Percentiles rank a stretch among this genome's conserved stretches.
Evolutionary conservation across 2,113 vertebrate genomes (phyloP).

Genomic region (Setophaga petechia): DNA sequence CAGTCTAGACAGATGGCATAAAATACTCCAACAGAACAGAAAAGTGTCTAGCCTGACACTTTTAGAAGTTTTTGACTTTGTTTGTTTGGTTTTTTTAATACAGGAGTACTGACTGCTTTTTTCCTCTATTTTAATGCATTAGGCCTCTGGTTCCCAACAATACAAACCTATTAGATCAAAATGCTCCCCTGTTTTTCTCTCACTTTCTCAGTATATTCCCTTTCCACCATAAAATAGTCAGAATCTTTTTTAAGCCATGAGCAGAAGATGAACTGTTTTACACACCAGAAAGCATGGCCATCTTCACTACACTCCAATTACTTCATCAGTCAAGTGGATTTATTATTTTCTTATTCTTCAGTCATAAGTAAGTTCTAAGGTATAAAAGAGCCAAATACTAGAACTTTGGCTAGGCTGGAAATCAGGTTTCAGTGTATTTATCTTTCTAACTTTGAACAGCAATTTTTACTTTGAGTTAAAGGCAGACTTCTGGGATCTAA

Average conservation of each 20-base stretch:
- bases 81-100: background rate
- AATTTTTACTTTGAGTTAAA: background rate
- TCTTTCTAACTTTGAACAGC: background rate
- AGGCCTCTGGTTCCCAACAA: background rate
- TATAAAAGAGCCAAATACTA: background rate
- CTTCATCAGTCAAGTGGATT: background rate
- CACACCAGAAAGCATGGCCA: background rate
- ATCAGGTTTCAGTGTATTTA: background rate
- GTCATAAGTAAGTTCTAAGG: background rate
- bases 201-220: background rate
- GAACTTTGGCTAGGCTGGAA: background rate
- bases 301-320: background rate
- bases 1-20: constrained; percentile 12
- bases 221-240: background rate
- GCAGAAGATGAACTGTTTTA: background rate
- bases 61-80: background rate
- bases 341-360: background rate
- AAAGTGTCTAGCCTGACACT: background rate
- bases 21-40: background rate
- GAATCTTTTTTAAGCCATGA: background rate
- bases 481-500: background rate
- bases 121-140: background rate
- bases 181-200: background rate
- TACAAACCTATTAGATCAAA: background rate
- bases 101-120: background rate